Base-by-base conservation (phyloP, 1,140 invertebrate species). In the Batillaria attramentaria region DNA sequence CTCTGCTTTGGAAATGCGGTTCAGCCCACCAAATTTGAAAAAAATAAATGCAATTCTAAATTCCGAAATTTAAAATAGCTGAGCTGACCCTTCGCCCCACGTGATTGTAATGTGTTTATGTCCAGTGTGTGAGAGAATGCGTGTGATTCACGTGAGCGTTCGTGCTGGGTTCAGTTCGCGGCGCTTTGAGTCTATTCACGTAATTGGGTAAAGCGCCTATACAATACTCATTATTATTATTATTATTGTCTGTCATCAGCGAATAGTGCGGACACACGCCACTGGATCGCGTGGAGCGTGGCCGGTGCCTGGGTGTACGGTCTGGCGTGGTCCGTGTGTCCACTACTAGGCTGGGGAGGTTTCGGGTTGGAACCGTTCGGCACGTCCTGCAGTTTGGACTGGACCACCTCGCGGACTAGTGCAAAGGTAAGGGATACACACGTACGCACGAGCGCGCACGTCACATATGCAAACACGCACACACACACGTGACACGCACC, bases 281-380 rank as follows among this genome's bases (percentile, higher is more conserved):
- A 24, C 43, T 74, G 72, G 46, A 33, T 74, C 18, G 41, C 72
- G 28, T n/a, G 31, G 28, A 74, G 72, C 46, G 46, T 74, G 33
- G 72, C 43, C 24, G 43, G 5, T 10, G 72, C 72, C 16, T 37
- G 46, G 72, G 60, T 50, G 28, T 80, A 80, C 74, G 66, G 73
- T 35, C 66, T 80, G 43, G 33, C 66, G 13, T 80, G 73, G 73
- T 74, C 70, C 13, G 33, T 50, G 2, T 75, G 83, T 28, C 87
- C 87, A 1, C 79, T 88, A 8, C 46, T 87, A 31, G 83, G 83
- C 24, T 82, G 83, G 73, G 85, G 84, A 37, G 79, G 72, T 33
- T 89, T 85, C 68, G 84, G 81, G 16, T 81, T 84, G 31, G 87
- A 89, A 70, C 87, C 85, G 2, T 89, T 89, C 72, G 87, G 86